Evolutionary conservation across 2,888 invertebrate genomes (phyloP), one percentile per base, ranked within the genome.

Genomic region (Criorhina ranunculi): DNA sequence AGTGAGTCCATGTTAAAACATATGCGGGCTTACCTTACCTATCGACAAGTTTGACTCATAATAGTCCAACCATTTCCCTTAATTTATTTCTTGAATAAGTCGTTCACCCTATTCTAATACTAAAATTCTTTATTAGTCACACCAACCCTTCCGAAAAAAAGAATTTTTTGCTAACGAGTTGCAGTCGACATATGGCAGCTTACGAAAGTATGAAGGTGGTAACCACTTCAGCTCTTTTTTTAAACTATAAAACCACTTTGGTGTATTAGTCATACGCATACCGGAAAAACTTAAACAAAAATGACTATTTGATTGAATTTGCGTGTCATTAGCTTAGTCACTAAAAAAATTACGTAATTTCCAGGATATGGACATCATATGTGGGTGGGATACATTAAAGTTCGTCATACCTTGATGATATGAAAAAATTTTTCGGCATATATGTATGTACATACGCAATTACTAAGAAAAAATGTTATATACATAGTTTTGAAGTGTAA

Each of bases 301-400:
- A 55, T 35, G 75, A 66, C 75, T 66, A 31, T 31, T 37, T 57
- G 55, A 75, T 75, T 55, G 75, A 75, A 75, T 75, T 75, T 46
- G 66, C 75, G 66, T 75, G 75, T 66, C 44, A 37, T 75, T 75
- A 57, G 64, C 37, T 66, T 75, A 75, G 46, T 75, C 64, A 75
- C 17, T 49, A 19, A 57, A 53, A n/a, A 75, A 29, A 46, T 75
- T 55, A 75, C 75, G 75, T 55, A 75, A 75, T 75, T 46, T 29
- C 8, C 46, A 55, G 37, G 57, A 49, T 24, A 57, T 6, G 37
- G 57, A 49, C 35, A 57, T 6, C 53, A 53, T 42, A 60, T 46
- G 53, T 44, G 33, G 37, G 37, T 29, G 19, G 46, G 37, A 31
- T 31, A 46, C 46, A 46, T 37, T 31, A 46, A 44, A 12, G 44